phyloP scores from a whole-genome alignment of 2,113 vertebrate species.

The Cryptomyrus ogoouensis region DNA sequence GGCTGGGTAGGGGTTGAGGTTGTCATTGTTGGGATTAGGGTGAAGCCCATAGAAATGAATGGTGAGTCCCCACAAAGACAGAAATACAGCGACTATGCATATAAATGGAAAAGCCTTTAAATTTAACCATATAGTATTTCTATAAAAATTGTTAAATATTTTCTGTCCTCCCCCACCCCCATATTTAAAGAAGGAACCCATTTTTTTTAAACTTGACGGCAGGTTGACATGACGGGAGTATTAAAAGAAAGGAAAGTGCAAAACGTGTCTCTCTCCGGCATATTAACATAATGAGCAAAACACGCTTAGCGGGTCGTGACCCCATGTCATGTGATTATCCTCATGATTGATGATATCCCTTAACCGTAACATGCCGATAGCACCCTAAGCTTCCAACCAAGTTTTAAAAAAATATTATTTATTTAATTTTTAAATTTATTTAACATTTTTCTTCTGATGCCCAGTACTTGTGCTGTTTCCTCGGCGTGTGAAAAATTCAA shows the following conservation, averaged over 20 bases:
- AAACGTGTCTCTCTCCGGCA: conserved; percentile 76
- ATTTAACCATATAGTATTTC: neutral
- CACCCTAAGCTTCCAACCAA: conserved; percentile 54
- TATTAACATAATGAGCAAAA: conserved; percentile 99
- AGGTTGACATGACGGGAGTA: conserved; percentile 63
- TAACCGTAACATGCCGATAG: conserved; percentile 70
- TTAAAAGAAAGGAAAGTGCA: conserved; percentile 50
- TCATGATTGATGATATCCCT: conserved; percentile 98
- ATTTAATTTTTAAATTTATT: neutral
- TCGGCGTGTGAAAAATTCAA: neutral
- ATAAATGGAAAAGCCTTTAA: neutral
- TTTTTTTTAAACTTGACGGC: conserved; percentile 45
- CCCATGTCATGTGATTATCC: conserved; percentile 96
- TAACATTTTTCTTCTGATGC: neutral
- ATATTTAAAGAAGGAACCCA: conserved; percentile 22
- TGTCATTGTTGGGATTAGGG: neutral
- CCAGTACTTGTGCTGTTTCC: neutral
- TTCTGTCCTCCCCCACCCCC: neutral
- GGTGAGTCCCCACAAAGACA: neutral
- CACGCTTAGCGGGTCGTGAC: conserved; percentile 90
- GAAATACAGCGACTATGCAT: neutral
- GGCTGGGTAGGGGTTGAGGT: neutral
- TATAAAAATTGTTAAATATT: neutral
- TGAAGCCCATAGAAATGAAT: neutral
- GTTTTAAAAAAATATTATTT: neutral